Evolutionary conservation across 2,797 vertebrate genomes (phyloP).

Genomic region (Coilia nasus): DNA sequence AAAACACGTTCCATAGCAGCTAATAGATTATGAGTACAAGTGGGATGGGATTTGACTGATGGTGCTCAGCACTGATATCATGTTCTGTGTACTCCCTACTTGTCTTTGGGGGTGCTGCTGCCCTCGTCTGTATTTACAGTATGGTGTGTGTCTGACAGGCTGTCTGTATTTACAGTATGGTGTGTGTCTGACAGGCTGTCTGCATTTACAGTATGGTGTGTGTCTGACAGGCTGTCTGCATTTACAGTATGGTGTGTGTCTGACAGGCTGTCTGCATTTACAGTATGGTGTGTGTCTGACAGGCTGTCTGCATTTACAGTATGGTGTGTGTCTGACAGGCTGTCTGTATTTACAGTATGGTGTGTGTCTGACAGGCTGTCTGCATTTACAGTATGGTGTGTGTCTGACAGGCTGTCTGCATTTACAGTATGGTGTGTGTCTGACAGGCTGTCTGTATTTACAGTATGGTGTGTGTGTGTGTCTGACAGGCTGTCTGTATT

Average conservation of each 20-base stretch:
- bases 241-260: slow-evolving; percentile 61
- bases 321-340: slow-evolving; percentile 72
- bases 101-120: background rate
- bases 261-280: slow-evolving; percentile 90
- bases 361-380: slow-evolving; percentile 78
- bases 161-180: slow-evolving; percentile 84
- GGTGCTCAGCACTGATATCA: background rate
- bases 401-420: slow-evolving; percentile 85
- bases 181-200: slow-evolving; percentile 78
- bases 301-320: slow-evolving; percentile 95
- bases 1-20: background rate
- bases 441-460: slow-evolving; percentile 90
- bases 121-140: too few species aligned
- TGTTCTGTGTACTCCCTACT: background rate
- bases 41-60: background rate
- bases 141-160: slow-evolving; percentile 72
- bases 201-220: slow-evolving; percentile 78
- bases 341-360: slow-evolving; percentile 84
- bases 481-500: slow-evolving; percentile 88
- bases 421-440: slow-evolving; percentile 61
- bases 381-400: slow-evolving; percentile 78
- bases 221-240: slow-evolving; percentile 85
- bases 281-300: slow-evolving; percentile 33
- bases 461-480: background rate
- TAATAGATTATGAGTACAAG: background rate